Evolutionary conservation across 2,113 vertebrate genomes (phyloP).

Genomic region (Odontophorus gujanensis): DNA sequence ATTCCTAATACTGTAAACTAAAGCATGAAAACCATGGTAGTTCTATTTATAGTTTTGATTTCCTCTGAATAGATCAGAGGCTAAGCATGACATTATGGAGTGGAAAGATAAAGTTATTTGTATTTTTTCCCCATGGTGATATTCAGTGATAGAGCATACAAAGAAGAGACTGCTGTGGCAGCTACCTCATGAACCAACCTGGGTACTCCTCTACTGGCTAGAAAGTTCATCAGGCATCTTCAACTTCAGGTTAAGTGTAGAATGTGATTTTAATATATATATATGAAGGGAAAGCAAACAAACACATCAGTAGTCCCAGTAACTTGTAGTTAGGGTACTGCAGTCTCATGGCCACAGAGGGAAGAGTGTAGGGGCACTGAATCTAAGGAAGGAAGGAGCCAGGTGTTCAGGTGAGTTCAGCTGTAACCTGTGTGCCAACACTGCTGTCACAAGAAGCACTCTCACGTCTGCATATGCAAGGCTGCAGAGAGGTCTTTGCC

Average conservation of each 20-base stretch:
- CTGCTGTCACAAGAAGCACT: not conserved
- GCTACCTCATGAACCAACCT: not conserved
- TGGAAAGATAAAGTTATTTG: constrained; percentile 1
- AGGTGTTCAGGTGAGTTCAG: not conserved
- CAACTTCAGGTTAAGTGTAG: not conserved
- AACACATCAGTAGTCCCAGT: not conserved
- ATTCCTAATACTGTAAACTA: constrained; percentile 9
- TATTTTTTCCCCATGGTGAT: not conserved
- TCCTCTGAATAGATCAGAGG: constrained; percentile 10
- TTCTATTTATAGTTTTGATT: constrained; percentile 21
- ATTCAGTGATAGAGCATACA: not conserved
- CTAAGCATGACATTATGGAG: not conserved
- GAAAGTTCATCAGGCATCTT: not conserved
- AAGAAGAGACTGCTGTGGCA: not conserved
- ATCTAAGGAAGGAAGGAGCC: not conserved
- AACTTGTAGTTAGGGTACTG: not conserved
- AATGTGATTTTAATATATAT: not conserved
- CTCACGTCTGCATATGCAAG: not conserved
- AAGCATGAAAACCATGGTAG: not conserved
- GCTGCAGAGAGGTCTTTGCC: not conserved
- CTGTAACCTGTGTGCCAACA: not conserved
- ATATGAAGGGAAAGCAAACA: not conserved
- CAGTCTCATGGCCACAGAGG: not conserved
- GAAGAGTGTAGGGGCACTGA: not conserved
- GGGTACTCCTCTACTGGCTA: not conserved